Percentiles rank a stretch among this genome's conserved stretches.
These are phyloP conservation scores for Epinotia brunnichana DNA, from an alignment of 2,888 invertebrate species.

Conservation along the genomic window DNA sequence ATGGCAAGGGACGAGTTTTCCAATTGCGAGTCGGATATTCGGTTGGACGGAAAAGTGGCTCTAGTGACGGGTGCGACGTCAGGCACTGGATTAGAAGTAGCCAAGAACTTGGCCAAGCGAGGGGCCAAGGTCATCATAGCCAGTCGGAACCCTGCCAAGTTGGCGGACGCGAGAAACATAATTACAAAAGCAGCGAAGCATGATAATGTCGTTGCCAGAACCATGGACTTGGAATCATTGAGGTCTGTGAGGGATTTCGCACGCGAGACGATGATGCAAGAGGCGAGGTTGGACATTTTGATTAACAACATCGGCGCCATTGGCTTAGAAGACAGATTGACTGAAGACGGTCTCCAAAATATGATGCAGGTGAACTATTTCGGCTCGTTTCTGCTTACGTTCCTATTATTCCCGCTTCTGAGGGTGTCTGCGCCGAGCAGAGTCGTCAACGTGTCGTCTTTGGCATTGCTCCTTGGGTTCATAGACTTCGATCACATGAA, in stretches of 20 bases:
- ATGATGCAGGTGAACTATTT: conserved; percentile 85
- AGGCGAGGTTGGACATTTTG: conserved; percentile 75
- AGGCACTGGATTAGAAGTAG: conserved; percentile 68
- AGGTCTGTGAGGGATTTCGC: conserved; percentile 84
- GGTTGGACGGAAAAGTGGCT: conserved; percentile 69
- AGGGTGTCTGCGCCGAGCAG: conserved; percentile 67
- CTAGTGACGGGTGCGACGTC: conserved; percentile 71
- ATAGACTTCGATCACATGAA: conserved; percentile 89
- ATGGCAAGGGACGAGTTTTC: conserved; percentile 61
- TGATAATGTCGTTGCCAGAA: conserved; percentile 58
- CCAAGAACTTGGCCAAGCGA: conserved; percentile 72
- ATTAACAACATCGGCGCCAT: conserved; percentile 81
- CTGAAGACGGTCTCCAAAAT: conserved; percentile 84
- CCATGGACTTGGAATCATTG: conserved; percentile 80
- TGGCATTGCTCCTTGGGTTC: conserved; percentile 86
- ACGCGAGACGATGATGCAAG: conserved; percentile 74
- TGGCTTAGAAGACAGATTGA: conserved; percentile 70
- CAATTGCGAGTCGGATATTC: conserved; percentile 59
- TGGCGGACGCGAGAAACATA: conserved; percentile 54
- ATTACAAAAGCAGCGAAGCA: conserved; percentile 59
- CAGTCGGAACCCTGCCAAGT: conserved; percentile 71
- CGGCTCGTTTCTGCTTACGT: conserved; percentile 67
- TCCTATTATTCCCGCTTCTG: conserved; percentile 64
- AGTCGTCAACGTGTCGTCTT: conserved; percentile 69
- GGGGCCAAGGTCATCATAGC: conserved; percentile 84